Evolutionary conservation across 92 coral and sea anemone genomes (phyloP), one percentile per base, ranked within the genome.

Genomic region (Bergia sp.): DNA sequence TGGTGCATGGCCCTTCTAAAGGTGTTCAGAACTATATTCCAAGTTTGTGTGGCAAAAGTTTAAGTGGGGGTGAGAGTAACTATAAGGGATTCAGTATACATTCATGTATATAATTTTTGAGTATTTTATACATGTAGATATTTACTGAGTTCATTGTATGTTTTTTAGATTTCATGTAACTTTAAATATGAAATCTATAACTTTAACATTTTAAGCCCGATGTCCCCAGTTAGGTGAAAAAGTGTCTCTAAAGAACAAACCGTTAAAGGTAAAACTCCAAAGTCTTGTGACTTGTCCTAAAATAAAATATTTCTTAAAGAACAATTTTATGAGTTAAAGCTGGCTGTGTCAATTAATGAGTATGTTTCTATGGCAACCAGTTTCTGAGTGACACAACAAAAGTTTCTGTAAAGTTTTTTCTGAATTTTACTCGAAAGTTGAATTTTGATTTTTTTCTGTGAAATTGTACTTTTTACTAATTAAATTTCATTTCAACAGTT

Each of bases 71-170:
- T 67, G 37, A 67, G 73, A 67, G 38, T 67, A 67, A 67, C 73
- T 67, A 67, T 67, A 21, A 67, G 73, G 73, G 73, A 67, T 67
- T 67, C 73, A 67, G 73, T 67, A 67, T 67, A 66, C 37, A 66
- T 20, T 18, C 37, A 66, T 66, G 73, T 66, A 66, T 66, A 66
- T 5, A 66, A 66, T 66, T 66, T 66, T 66, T 18, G 2, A 18
- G 73, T 66, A 66, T 66, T 66, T 66, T 66, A 18, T 66, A 66
- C 36, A 66, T 66, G 73, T 66, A 20, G 37, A 29, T 29, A 29
- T 29, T 29, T 29, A 29, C 29, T 29, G 29, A 29, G 29, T 29
- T 29, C 29, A 29, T 29, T 29, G 29, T 29, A 29, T 29, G 29
- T 29, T 29, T 29, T 29, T 29, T 29, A 29, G 29, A 29, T 29